Evolutionary conservation across 2,113 vertebrate species (phyloP).

Genomic region (Cavia porcellus): DNA sequence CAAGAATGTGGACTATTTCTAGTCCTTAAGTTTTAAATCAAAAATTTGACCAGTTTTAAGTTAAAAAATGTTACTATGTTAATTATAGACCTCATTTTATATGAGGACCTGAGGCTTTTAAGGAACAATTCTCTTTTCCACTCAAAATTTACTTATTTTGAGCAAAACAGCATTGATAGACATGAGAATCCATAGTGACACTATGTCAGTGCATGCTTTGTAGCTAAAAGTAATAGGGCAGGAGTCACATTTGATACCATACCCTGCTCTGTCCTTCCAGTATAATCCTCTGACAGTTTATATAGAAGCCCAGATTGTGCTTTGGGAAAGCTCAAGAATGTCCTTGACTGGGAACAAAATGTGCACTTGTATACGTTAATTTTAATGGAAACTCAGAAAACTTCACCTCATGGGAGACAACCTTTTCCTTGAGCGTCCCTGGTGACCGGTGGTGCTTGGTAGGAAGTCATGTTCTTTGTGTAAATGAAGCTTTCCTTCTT

Average conservation of each 20-base stretch:
- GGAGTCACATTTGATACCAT: not conserved
- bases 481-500: not conserved
- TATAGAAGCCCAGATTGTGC: not conserved
- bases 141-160: not conserved
- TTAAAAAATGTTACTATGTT: not conserved
- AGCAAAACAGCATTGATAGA: not conserved
- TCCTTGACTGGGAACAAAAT: not conserved
- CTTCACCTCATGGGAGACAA: not conserved
- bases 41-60: not conserved
- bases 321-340: not conserved
- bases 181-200: not conserved
- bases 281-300: accelerated
- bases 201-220: not conserved
- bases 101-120: not conserved
- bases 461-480: not conserved
- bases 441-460: not conserved
- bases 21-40: not conserved
- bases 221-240: accelerated
- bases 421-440: not conserved
- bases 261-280: accelerated
- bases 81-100: not conserved
- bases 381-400: not conserved
- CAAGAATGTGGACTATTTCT: constrained; percentile 6
- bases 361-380: not conserved
- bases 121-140: not conserved